Evolutionary conservation across 2,113 vertebrate genomes (phyloP).

Genomic region (Pampusana beccarii): DNA sequence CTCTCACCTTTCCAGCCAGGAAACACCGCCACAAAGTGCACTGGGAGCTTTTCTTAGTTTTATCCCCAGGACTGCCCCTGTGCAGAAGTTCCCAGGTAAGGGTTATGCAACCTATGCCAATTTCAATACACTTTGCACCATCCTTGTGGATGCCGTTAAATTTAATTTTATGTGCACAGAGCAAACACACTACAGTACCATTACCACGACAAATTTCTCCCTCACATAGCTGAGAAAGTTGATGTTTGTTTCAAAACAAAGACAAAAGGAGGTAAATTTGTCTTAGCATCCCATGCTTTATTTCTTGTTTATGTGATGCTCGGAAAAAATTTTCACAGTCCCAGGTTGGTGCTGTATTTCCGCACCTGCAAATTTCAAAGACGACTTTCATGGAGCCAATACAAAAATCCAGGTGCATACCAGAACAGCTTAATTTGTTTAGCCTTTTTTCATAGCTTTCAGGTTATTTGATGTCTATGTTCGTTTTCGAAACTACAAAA

Average conservation of each 20-base stretch:
- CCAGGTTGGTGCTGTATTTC: background rate
- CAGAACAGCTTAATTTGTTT: background rate
- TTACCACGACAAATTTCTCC: background rate
- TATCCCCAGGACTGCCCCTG: rapidly evolving
- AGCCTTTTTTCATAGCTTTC: background rate
- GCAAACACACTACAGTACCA: rapidly evolving
- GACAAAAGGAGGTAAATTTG: background rate
- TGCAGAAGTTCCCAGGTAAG: background rate
- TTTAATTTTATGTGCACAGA: too few species aligned
- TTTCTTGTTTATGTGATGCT: background rate
- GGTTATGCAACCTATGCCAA: background rate
- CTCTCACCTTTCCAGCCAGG: background rate
- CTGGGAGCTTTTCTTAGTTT: background rate
- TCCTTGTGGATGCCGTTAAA: too few species aligned
- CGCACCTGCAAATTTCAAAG: background rate
- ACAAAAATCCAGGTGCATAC: background rate
- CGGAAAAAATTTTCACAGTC: background rate
- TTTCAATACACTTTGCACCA: background rate
- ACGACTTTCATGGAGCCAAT: background rate
- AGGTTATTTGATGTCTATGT: background rate
- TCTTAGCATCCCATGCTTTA: background rate
- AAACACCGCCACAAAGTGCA: too few species aligned
- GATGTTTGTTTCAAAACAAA: background rate
- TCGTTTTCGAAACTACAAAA: background rate
- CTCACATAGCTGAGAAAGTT: background rate